Evolutionary conservation across 2,888 invertebrate species (phyloP), one percentile per base, ranked within the genome.

Genomic region (Microctonus brassicae): DNA sequence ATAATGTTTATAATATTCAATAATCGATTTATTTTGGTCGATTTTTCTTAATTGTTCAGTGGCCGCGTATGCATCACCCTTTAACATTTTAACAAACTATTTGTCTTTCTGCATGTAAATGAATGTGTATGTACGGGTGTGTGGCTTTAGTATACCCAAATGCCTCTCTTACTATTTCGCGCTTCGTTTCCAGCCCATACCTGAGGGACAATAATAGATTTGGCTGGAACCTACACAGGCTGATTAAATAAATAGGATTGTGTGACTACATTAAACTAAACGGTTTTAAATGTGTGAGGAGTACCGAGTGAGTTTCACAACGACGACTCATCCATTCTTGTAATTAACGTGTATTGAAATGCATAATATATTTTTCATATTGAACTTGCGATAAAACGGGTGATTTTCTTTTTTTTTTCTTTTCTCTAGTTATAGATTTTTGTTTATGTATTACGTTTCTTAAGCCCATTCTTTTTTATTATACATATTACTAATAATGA

Each of bases 171-270:
- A 64, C 47, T 55, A 55, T 55, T 66, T 76, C 79, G 78, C 67
- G 72, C 83, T 85, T 82, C 85, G 17, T 47, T 82, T 86, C 86
- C 86, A 86, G 86, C 84, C 65, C 84, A 83, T 85, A 85, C 85
- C 82, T 85, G 83, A 81, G 81, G 47, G 84, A 87, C 87, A 87
- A 87, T 87, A 87, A 87, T 87, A 87, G 87, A 87, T 84, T 87
- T 87, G 87, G 87, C 87, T 87, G 87, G 87, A 87, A 87, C 87
- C 87, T 87, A 84, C 84, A 80, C 84, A 80, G 83, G 82, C 85
- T 83, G 87, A 87, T 87, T 84, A 86, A 87, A 86, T 87, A 86
- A 87, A 86, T 84, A 81, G 84, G 83, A 83, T 83, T 81, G 82
- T 81, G 79, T 47, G 47, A n/a, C 47, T 47, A 47, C 47, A 17